phyloP scores from a whole-genome alignment of 2,888 invertebrate species.

The Charanyca ferruginea region DNA sequence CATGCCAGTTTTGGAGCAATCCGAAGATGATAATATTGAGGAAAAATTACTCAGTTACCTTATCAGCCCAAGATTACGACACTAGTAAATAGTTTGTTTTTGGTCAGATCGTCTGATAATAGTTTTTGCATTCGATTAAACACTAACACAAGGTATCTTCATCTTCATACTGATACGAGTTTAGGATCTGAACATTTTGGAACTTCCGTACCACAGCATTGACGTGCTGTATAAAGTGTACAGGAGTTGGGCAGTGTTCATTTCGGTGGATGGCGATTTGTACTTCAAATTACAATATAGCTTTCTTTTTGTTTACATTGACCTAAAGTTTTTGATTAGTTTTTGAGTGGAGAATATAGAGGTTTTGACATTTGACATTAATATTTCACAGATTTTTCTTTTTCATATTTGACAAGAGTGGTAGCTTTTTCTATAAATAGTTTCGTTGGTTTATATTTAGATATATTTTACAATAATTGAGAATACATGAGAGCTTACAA shows the following conservation, averaged over 20 bases:
- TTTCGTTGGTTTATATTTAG: not conserved
- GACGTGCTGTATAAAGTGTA: accelerated
- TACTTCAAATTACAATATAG: too few relatives aligned
- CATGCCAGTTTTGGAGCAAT: too few relatives aligned
- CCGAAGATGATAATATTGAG: too few relatives aligned
- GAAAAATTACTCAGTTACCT: slow-evolving; percentile 72
- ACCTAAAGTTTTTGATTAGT: too few relatives aligned
- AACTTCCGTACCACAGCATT: not conserved
- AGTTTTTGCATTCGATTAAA: slow-evolving; percentile 77
- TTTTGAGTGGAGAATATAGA: too few relatives aligned
- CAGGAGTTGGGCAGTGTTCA: too few relatives aligned
- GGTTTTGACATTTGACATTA: slow-evolving; percentile 14
- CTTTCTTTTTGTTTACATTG: too few relatives aligned
- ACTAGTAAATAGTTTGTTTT: slow-evolving; percentile 82
- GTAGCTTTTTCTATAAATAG: not conserved
- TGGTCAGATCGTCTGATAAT: slow-evolving; percentile 74
- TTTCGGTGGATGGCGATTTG: too few relatives aligned
- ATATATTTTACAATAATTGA: not conserved
- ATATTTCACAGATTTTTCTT: not conserved
- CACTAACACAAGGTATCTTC: too few relatives aligned
- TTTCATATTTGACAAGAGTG: not conserved
- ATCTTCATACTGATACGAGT: slow-evolving; percentile 74
- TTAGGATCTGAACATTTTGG: slow-evolving; percentile 36
- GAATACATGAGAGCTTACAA: too few relatives aligned
- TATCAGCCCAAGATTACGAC: slow-evolving; percentile 84